These are phyloP conservation scores for Drosophila willistoni DNA, from an alignment of 1,140 invertebrate genomes.

Conservation along the genomic window DNA sequence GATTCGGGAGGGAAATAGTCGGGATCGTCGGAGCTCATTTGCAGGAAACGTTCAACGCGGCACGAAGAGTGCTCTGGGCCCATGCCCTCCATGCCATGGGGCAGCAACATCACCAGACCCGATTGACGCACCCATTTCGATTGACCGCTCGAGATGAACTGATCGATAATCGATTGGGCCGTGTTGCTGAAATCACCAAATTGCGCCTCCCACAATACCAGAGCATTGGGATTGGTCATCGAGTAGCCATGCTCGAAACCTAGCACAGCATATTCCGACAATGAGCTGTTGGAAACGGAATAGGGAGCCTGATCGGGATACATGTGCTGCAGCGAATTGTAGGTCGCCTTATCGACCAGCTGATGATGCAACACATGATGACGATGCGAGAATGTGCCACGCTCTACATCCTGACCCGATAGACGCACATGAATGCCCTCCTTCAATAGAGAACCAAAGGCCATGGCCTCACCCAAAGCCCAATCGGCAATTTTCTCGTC, in stretches of 20 bases:
- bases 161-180: slow-evolving; percentile 99
- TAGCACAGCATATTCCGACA: slow-evolving; percentile 95
- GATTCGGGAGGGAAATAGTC: slow-evolving; percentile 95
- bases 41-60: slow-evolving; percentile 97
- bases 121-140: slow-evolving; percentile 99
- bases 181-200: slow-evolving; percentile 99
- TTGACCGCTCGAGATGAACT: slow-evolving; percentile 98
- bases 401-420: slow-evolving; percentile 99
- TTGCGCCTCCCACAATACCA: slow-evolving; percentile 99
- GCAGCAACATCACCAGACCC: slow-evolving; percentile 96
- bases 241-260: slow-evolving; percentile 99
- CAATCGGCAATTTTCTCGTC: slow-evolving; percentile 95
- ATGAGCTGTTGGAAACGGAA: slow-evolving; percentile 97
- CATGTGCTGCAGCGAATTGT: slow-evolving; percentile 93
- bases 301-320: slow-evolving; percentile 98
- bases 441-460: slow-evolving; percentile 96
- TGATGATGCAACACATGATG: slow-evolving; percentile 99
- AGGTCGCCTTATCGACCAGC: slow-evolving; percentile 96
- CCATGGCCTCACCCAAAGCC: slow-evolving; percentile 98
- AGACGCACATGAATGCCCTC: slow-evolving; percentile 97
- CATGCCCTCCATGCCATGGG: slow-evolving; percentile 99
- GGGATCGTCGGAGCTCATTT: slow-evolving; percentile 98
- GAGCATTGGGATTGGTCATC: slow-evolving; percentile 98
- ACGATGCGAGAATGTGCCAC: slow-evolving; percentile 97
- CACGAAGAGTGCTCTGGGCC: slow-evolving; percentile 99